A percentile compares a stretch with the other conserved stretches of the same genome.
Conservation (phyloP, 2,888 invertebrate species). For the Thyatira batis region DNA sequence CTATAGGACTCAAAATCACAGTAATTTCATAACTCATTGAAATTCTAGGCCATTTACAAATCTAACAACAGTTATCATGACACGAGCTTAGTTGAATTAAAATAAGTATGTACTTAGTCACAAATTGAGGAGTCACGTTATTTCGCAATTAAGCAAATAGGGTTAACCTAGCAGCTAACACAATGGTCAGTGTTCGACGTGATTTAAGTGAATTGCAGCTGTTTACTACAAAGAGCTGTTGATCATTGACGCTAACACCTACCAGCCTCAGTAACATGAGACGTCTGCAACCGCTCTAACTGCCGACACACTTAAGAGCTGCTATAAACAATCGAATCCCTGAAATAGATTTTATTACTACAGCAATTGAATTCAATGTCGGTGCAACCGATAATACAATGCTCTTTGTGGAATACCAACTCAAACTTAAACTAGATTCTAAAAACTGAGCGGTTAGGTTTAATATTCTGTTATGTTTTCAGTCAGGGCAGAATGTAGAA, state of each 20-base stretch:
- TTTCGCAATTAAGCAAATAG: constrained; percentile 19
- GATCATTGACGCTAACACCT: constrained; percentile 60
- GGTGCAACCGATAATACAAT: constrained; percentile 53
- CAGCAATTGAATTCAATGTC: constrained; percentile 74
- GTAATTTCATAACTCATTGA: too few species aligned
- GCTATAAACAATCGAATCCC: constrained; percentile 67
- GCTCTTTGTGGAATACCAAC: constrained; percentile 48
- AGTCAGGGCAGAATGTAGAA: constrained; percentile 5
- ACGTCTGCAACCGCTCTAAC: constrained; percentile 63
- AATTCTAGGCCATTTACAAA: too few species aligned
- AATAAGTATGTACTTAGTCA: not conserved
- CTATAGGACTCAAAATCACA: too few species aligned
- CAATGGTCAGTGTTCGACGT: constrained; percentile 27
- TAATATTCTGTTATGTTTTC: constrained; percentile 29
- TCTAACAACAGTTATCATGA: too few species aligned
- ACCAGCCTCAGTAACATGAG: constrained; percentile 67
- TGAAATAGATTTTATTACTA: constrained; percentile 73
- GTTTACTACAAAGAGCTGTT: constrained; percentile 55
- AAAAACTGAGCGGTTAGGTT: constrained; percentile 42
- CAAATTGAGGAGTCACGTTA: constrained; percentile 13
- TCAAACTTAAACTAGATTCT: constrained; percentile 50
- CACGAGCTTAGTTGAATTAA: too few species aligned
- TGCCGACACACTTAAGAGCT: constrained; percentile 61
- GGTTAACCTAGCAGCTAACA: constrained; percentile 25
- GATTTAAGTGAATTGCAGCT: constrained; percentile 32